Evolutionary conservation across 2,888 invertebrate genomes (phyloP).

Genomic region (Patella pellucida): DNA sequence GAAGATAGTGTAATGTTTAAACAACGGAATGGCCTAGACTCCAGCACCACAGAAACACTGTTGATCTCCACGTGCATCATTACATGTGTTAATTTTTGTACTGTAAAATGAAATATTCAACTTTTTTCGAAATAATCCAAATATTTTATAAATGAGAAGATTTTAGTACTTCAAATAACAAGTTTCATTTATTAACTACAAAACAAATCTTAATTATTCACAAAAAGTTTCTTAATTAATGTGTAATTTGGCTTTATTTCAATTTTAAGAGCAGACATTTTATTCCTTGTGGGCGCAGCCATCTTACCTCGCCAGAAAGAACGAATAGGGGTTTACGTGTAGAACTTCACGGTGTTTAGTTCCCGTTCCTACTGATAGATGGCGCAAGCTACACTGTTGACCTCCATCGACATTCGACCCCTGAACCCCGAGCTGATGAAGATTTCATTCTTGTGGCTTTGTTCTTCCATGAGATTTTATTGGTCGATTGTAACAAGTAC

Average conservation of each 20-base stretch:
- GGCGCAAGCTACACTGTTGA: conserved; percentile 25
- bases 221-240: too few relatives aligned
- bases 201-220: too few relatives aligned
- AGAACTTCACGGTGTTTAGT: conserved; percentile 20
- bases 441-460: conserved; percentile 24
- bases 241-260: too few relatives aligned
- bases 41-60: too few relatives aligned
- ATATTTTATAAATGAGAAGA: background rate
- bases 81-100: too few relatives aligned
- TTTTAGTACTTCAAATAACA: too few relatives aligned
- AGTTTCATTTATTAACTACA: too few relatives aligned
- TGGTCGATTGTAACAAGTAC: conserved; percentile 27
- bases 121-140: background rate
- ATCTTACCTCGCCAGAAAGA: conserved; percentile 43
- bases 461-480: conserved; percentile 29
- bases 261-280: background rate
- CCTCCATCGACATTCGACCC: conserved; percentile 25
- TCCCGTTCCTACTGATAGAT: conserved; percentile 24
- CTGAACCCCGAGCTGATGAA: background rate
- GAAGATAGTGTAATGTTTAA: too few relatives aligned
- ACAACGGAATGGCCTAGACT: too few relatives aligned
- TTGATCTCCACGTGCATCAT: too few relatives aligned
- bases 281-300: conserved; percentile 40
- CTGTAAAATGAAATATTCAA: background rate
- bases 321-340: conserved; percentile 34